Percentiles rank a stretch among this genome's conserved stretches.
Conservation (phyloP, 2,797 vertebrate species). For the Ptychadena robeensis region DNA sequence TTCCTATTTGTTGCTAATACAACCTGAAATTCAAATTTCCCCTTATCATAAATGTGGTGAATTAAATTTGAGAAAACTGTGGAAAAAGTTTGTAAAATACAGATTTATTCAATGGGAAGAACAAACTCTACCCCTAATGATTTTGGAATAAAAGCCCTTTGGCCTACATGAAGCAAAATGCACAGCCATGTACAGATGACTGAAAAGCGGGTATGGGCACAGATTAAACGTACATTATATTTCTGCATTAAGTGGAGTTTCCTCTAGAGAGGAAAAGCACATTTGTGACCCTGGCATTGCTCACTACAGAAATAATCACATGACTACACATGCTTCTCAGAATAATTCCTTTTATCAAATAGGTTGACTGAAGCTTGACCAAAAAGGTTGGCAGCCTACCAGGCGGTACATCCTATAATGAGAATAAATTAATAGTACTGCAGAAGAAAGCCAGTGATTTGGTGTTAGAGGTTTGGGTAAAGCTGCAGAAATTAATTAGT, state of each 20-base stretch:
- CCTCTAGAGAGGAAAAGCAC: not conserved
- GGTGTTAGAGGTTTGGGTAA: slow-evolving; percentile 24
- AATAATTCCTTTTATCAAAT: slow-evolving; percentile 58
- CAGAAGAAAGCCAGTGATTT: slow-evolving; percentile 1
- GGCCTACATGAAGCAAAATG: no score
- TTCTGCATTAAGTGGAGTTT: slow-evolving; percentile 4
- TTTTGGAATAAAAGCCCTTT: not conserved
- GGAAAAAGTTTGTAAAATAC: not conserved
- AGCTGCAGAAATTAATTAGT: slow-evolving; percentile 67
- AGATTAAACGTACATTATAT: slow-evolving; percentile 12
- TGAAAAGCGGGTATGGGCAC: not conserved
- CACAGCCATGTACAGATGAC: not conserved
- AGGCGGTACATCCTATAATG: slow-evolving; percentile 35
- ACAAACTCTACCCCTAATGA: not conserved
- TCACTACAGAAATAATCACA: slow-evolving; percentile 43
- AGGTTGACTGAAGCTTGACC: slow-evolving; percentile 57
- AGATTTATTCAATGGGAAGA: not conserved
- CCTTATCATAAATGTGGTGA: not conserved
- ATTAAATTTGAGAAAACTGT: not conserved
- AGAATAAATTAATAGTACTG: slow-evolving; percentile 32
- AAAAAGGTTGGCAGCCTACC: slow-evolving; percentile 52
- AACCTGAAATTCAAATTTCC: no score
- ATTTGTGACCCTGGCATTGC: slow-evolving; percentile 8
- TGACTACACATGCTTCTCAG: slow-evolving; percentile 48
- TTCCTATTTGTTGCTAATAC: not conserved